phyloP scores from a whole-genome alignment of 2,888 invertebrate genomes.

The Flexamia atlantica region DNA sequence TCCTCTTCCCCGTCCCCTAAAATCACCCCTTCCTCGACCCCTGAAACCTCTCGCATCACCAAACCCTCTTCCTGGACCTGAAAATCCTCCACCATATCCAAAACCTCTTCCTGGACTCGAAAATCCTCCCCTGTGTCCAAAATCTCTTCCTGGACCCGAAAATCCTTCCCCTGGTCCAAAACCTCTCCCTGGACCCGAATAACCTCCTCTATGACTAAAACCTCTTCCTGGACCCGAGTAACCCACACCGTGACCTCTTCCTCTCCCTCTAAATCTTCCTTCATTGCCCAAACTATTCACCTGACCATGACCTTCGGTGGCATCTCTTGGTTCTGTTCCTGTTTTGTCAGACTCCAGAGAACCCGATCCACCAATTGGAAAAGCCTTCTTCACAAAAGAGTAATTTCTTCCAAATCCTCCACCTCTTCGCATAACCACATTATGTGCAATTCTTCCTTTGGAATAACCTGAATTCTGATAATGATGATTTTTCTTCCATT shows the following conservation, averaged over 20 bases:
- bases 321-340: not conserved
- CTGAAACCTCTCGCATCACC: not conserved
- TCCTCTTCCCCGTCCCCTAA: not conserved
- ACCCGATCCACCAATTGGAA: conserved; percentile 5
- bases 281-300: no score
- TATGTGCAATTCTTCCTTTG: not conserved
- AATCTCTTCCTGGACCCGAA: not conserved
- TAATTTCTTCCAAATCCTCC: not conserved
- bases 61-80: not conserved
- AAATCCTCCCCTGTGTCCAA: not conserved
- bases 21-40: not conserved
- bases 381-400: not conserved
- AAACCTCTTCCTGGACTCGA: not conserved
- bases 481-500: not conserved
- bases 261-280: no score
- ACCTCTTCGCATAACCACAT: not conserved
- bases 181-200: not conserved
- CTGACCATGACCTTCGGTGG: not conserved
- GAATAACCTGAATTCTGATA: not conserved
- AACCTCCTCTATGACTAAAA: not conserved
- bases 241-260: no score
- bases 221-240: no score
- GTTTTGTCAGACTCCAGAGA: not conserved
- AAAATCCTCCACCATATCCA: not conserved
- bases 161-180: not conserved